Evolutionary conservation across 2,113 vertebrate genomes (phyloP).

Genomic region (Origma solitaria): DNA sequence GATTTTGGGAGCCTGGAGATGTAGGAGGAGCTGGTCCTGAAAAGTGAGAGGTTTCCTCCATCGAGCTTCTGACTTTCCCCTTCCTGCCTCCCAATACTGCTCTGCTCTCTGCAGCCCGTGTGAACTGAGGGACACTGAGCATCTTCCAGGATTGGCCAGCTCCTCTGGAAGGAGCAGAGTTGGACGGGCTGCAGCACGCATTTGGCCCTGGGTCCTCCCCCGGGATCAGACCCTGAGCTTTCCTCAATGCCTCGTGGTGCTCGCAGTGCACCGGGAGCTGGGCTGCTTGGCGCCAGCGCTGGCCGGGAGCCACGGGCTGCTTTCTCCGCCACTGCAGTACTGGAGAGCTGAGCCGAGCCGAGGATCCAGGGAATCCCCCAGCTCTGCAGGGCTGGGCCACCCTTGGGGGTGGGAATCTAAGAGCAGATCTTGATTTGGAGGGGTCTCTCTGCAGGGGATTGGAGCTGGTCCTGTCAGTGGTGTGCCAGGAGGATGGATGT

Average conservation of each 20-base stretch:
- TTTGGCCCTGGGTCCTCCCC: background rate
- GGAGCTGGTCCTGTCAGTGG: background rate
- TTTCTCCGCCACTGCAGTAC: background rate
- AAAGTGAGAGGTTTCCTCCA: background rate
- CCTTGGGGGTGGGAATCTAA: background rate
- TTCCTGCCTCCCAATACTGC: fast-evolving
- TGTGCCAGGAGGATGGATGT: fast-evolving
- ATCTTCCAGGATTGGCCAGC: background rate
- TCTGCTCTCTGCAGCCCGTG: fast-evolving
- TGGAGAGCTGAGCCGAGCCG: background rate
- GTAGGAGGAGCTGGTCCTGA: background rate
- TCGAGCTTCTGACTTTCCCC: background rate
- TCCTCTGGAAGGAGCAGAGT: background rate
- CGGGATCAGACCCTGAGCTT: background rate
- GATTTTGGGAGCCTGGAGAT: background rate
- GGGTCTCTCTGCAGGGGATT: fast-evolving
- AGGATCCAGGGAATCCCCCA: background rate
- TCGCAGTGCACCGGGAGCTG: background rate
- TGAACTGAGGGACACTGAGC: background rate
- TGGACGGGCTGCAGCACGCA: background rate
- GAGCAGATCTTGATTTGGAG: background rate
- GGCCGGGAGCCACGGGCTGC: background rate
- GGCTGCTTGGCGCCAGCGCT: conserved; percentile 33
- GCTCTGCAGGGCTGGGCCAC: background rate
- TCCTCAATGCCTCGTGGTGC: background rate